Base-by-base conservation (phyloP, 2,797 vertebrate genomes). In the Dermochelys coriacea region DNA sequence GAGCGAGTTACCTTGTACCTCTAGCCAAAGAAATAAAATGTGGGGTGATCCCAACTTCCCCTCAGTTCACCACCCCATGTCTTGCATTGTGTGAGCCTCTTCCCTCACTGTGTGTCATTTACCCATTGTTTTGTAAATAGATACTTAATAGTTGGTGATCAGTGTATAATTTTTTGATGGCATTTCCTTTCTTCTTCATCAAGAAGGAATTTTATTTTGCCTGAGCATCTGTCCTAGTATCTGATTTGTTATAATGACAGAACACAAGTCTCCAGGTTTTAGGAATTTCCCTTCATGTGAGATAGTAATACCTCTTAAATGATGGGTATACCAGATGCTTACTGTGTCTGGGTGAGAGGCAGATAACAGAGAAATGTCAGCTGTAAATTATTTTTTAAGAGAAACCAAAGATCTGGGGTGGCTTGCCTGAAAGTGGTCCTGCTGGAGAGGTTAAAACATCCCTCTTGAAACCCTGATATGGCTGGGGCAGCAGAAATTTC, bases 251-350 rank as follows among this genome's bases (percentile, higher is more conserved):
- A 3, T 59, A 12, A 47, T 51, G 4, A n/a, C 21, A 82, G 50
- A 91, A 87, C 23, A 88, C 31, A 64, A 87, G 77, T 52, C 83
- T 88, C 84, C 61, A 82, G 51, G 52, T 94, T 8, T 68, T 37
- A 81, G 29, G 7, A 94, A 6, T 27, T 92, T 12, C 27, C 25
- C 25, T 92, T 23, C 82, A 89, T 85, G 29, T 80, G 84, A 52
- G 88, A 85, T 87, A 89, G 84, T 84, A 64, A 16, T 19, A 91
- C 80, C 57, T 85, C 64, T 51, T 51, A 81, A 87, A 91, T 59
- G 54, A 34, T 93, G 87, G 18, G 2, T 80, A 37, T 82, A 37
- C 51, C 37, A 27, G 3, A 80, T 94, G 54, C 31, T 87, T 64
- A 5, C 68, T 51, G 64, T 91, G 34, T 83, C 80, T 88, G 57